Conservation (phyloP, 2,888 invertebrate genomes). For the Marronus borbonicus region DNA sequence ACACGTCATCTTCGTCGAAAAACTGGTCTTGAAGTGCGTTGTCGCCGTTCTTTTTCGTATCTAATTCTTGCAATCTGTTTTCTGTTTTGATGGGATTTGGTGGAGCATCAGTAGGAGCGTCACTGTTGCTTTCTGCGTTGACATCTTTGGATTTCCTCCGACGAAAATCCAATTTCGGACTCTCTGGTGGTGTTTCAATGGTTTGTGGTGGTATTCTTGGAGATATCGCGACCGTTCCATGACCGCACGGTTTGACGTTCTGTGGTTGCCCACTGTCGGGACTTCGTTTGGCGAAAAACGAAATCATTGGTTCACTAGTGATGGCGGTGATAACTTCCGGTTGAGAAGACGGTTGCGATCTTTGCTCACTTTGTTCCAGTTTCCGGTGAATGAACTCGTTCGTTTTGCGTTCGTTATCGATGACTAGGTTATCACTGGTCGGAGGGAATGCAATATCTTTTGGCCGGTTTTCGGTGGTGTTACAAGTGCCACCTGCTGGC, state of each 20-base stretch:
- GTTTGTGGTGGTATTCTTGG: slow-evolving; percentile 62
- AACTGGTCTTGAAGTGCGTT: slow-evolving; percentile 27
- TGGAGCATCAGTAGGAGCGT: background rate
- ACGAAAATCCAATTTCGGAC: slow-evolving; percentile 63
- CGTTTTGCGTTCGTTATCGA: slow-evolving; percentile 54
- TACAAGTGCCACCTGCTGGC: slow-evolving; percentile 58
- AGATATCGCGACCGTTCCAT: slow-evolving; percentile 66
- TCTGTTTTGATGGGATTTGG: background rate
- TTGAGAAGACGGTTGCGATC: slow-evolving; percentile 2
- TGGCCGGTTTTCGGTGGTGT: slow-evolving; percentile 60
- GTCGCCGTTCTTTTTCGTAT: slow-evolving; percentile 33
- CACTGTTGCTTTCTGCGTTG: background rate
- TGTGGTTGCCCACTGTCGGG: slow-evolving; percentile 51
- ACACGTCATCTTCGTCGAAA: slow-evolving; percentile 39
- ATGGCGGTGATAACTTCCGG: slow-evolving; percentile 36
- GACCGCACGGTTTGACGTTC: slow-evolving; percentile 68
- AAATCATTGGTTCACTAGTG: slow-evolving; percentile 52
- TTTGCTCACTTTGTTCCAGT: slow-evolving; percentile 14
- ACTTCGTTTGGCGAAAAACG: slow-evolving; percentile 26
- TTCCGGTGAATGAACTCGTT: slow-evolving; percentile 22
- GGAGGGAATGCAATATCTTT: slow-evolving; percentile 60
- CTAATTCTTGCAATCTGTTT: background rate
- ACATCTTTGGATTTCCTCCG: slow-evolving; percentile 25
- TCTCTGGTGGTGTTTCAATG: slow-evolving; percentile 63
- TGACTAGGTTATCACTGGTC: slow-evolving; percentile 51